Conservation (phyloP, 92 coral and sea anemone genomes). For the Epizoanthus scotinus region DNA sequence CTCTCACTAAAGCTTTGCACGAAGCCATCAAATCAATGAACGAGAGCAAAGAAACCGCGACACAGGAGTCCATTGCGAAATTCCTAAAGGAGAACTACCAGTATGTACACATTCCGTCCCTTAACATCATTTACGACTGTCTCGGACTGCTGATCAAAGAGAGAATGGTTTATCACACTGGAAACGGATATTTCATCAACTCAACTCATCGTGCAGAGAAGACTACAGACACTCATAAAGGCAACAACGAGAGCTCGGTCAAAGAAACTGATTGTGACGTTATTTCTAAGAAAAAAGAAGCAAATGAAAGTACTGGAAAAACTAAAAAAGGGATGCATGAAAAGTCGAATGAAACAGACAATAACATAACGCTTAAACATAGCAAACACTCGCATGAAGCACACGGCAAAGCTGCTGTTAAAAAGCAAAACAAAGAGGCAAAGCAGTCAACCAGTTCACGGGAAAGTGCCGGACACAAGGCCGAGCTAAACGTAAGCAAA, state of each 20-base stretch:
- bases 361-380: conserved; percentile 20
- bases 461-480: not conserved
- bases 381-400: conserved; percentile 3
- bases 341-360: not conserved
- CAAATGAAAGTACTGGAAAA: conserved; percentile 15
- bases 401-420: not conserved
- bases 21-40: conserved; percentile 85
- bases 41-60: conserved; percentile 64
- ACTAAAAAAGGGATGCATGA: conserved; percentile 28
- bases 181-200: conserved; percentile 67
- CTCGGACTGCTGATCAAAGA: conserved; percentile 85
- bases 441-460: not conserved
- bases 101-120: conserved; percentile 83
- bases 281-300: conserved; percentile 30
- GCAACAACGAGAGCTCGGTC: conserved; percentile 23
- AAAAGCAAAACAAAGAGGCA: not conserved
- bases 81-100: conserved; percentile 77
- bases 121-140: conserved; percentile 78
- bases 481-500: not conserved
- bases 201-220: conserved; percentile 41
- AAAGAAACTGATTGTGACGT: conserved; percentile 31
- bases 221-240: conserved; percentile 32
- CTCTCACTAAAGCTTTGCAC: conserved; percentile 79
- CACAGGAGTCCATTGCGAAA: conserved; percentile 72
- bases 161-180: conserved; percentile 66